Evolutionary conservation across 2,113 vertebrate genomes (phyloP), one percentile per base, ranked within the genome.

Genomic region (Phyllopteryx taeniolatus): DNA sequence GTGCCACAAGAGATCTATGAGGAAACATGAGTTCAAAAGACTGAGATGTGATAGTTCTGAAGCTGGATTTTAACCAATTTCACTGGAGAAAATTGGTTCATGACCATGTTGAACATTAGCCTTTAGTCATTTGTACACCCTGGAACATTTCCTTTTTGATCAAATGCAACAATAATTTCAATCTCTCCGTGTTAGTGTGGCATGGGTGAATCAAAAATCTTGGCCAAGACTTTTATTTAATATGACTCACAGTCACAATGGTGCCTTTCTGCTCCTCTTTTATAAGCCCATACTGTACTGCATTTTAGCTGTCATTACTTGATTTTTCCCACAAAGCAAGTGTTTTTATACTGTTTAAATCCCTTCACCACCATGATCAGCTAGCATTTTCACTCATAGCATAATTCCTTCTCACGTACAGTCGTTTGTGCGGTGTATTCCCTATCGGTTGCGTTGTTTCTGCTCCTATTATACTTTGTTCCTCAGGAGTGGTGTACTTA

Each of bases 61-160:
- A 76, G 68, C 51, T 68, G 43, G 39, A 71, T 73, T 72, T 78
- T 42, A 70, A 65, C 49, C 68, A 66, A 19, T 60, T 70, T 61
- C 14, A 10, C 33, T 35, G 27, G 12, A 60, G 27, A 49, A 67
- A 69, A 67, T 46, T 68, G 44, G 46, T 39, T 67, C 74, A 67
- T 7, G 6, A 67, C 51, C 66, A 19, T 31, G n/a, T 47, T 78
- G 14, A 75, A 68, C 33, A 68, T 72, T 47, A 53, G 47, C 33
- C 39, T 35, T 35, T 22, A 54, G 75, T 76, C 67, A 44, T 73
- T 54, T 44, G 39, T 22, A 64, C 57, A 60, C 56, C 22, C 17
- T 43, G 68, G 19, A 69, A 72, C 74, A 72, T 77, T n/a, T 66
- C 77, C 17, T 66, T 71, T 78, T 75, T 63, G 13, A 43, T 70